A percentile compares a stretch with the other conserved stretches of the same genome.
phyloP scores from a whole-genome alignment of 2,113 vertebrate species.

The Gallinago paraguaiae region DNA sequence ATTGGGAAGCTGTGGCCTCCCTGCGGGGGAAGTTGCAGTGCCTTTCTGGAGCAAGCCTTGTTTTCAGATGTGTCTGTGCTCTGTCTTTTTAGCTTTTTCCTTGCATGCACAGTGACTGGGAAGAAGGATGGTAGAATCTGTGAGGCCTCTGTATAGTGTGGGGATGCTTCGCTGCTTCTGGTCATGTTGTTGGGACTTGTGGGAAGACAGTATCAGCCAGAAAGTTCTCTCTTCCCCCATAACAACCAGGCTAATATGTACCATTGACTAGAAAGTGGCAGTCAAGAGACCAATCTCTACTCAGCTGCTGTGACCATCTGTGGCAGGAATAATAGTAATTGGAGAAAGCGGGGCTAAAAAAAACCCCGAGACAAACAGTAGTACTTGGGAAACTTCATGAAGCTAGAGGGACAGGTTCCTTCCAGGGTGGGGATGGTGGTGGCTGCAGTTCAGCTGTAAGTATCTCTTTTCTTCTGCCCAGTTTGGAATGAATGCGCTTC shows the following conservation, averaged over 20 bases:
- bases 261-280: background rate
- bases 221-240: background rate
- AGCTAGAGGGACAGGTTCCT: background rate
- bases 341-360: background rate
- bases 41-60: background rate
- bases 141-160: background rate
- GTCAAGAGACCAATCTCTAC: background rate
- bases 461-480: slow-evolving; percentile 48
- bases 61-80: background rate
- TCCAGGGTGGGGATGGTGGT: background rate
- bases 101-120: background rate
- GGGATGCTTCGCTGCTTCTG: background rate
- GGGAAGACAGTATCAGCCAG: background rate
- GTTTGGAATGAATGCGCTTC: slow-evolving; percentile 92
- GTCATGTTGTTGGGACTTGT: background rate
- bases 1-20: background rate
- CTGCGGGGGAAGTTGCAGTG: background rate
- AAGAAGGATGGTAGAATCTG: background rate
- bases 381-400: background rate
- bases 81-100: background rate
- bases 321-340: background rate
- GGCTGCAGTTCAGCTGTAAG: background rate
- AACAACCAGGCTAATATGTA: background rate
- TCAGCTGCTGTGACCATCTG: background rate
- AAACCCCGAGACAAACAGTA: background rate